phyloP scores from a whole-genome alignment of 2,113 vertebrate species.

The Indicator indicator region DNA sequence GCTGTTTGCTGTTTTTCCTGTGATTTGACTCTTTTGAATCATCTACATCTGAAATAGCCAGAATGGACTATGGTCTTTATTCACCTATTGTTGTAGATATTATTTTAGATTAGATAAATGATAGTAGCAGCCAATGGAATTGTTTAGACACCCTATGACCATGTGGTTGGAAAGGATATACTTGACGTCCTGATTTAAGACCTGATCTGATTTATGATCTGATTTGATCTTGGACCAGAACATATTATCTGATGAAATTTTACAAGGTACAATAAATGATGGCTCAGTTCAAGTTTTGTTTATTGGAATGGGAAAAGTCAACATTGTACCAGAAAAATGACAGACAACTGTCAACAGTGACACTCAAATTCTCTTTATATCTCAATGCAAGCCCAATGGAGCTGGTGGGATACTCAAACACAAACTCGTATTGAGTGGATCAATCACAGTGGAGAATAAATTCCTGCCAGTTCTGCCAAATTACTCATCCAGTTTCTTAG shows the following conservation, averaged over 20 bases:
- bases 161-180: not conserved
- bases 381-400: not conserved
- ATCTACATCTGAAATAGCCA: too few relatives aligned
- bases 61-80: too few relatives aligned
- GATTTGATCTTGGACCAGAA: slow-evolving; percentile 20
- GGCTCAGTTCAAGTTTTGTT: not conserved
- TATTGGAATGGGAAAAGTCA: not conserved
- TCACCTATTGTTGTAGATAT: too few relatives aligned
- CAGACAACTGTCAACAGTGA: not conserved
- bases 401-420: not conserved
- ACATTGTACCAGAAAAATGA: not conserved
- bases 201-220: not conserved
- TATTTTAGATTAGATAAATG: too few relatives aligned
- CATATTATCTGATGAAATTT: not conserved
- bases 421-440: not conserved
- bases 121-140: too few relatives aligned
- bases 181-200: slow-evolving; percentile 4
- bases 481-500: not conserved
- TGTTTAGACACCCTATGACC: slow-evolving; percentile 6
- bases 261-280: not conserved
- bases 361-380: not conserved
- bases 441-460: not conserved
- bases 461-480: not conserved
- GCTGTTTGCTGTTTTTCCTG: too few relatives aligned
- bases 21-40: too few relatives aligned